Evolutionary conservation across 2,113 vertebrate species (phyloP).

Genomic region (Australoheros scitulus): DNA sequence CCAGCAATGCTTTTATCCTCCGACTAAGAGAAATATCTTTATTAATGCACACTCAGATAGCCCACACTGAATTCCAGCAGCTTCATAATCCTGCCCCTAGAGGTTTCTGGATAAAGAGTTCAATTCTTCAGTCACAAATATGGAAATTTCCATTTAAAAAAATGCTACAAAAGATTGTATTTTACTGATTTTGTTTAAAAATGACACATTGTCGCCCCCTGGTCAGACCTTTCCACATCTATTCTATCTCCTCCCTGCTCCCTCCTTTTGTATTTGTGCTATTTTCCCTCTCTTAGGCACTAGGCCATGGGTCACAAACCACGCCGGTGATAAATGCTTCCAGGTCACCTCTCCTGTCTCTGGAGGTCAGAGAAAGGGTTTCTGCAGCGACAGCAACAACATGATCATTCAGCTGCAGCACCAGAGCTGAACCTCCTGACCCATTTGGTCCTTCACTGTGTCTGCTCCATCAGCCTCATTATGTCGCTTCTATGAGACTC

Average conservation of each 20-base stretch:
- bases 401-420: constrained; percentile 61
- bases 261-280: background rate
- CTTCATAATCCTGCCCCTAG: constrained; percentile 6
- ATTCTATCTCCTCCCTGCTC: background rate
- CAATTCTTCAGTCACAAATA: background rate
- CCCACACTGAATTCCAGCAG: background rate
- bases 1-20: constrained; percentile 8
- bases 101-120: background rate
- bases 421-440: constrained; percentile 44
- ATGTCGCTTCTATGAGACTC: background rate
- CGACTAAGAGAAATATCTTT: constrained; percentile 45
- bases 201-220: background rate
- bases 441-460: constrained; percentile 7
- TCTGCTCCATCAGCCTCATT: constrained; percentile 22
- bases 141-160: background rate
- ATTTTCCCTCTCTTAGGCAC: constrained; percentile 33
- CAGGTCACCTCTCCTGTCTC: constrained; percentile 70
- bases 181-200: background rate
- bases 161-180: background rate
- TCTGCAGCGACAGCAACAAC: constrained; percentile 68
- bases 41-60: background rate
- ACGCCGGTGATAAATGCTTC: constrained; percentile 74
- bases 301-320: constrained; percentile 60
- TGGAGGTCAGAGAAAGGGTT: constrained; percentile 52
- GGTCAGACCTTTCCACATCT: background rate